Evolutionary conservation across 2,113 vertebrate genomes (phyloP).

Genomic region (Triplophysa rosa): DNA sequence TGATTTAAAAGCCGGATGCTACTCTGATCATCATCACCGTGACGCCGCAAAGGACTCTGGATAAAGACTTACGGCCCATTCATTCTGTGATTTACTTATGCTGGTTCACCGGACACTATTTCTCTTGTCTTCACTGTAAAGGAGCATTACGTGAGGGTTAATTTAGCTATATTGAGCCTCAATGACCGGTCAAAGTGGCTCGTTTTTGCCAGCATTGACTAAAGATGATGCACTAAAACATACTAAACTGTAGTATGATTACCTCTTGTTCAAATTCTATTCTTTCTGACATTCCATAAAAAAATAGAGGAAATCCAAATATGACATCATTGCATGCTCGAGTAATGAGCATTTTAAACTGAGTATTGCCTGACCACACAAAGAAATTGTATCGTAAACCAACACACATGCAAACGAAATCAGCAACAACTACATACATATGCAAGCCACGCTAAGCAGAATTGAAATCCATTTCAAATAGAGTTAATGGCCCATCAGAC

Average conservation of each 20-base stretch:
- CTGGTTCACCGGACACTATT: not conserved
- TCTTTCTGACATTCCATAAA: not conserved
- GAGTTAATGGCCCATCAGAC: not conserved
- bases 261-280: not conserved
- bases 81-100: slow-evolving; percentile 22
- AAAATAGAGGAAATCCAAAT: not conserved
- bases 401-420: not conserved
- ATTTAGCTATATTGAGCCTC: no score
- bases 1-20: not conserved
- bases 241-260: not conserved
- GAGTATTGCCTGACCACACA: not conserved
- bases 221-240: not conserved
- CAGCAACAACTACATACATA: not conserved
- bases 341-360: not conserved
- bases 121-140: not conserved
- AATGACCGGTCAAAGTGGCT: no score
- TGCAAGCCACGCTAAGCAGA: not conserved
- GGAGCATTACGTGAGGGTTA: no score
- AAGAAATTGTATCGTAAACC: not conserved
- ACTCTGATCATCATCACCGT: slow-evolving; percentile 16
- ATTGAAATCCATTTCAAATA: not conserved
- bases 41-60: slow-evolving; percentile 16
- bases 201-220: no score
- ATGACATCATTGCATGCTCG: not conserved
- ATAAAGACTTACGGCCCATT: slow-evolving; percentile 8